Percentiles rank a stretch among this genome's conserved stretches.
Conservation (phyloP, 2,888 invertebrate genomes). For the Caenorhabditis doughertyi region DNA sequence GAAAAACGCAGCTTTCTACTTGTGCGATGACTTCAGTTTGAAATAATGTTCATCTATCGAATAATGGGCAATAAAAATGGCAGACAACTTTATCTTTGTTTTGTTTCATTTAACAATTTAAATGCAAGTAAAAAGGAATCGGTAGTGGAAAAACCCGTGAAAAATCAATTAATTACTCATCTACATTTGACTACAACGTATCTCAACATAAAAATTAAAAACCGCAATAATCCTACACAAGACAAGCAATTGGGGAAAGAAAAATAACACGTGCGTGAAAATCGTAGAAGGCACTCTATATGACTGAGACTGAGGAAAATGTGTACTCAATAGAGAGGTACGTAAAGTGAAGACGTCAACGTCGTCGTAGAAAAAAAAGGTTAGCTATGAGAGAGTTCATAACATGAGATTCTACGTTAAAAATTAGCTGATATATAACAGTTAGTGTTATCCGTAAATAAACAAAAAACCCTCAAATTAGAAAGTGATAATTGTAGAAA, state of each 20-base stretch:
- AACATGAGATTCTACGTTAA: too few relatives aligned
- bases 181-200: conserved; percentile 19
- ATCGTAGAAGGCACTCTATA: conserved; percentile 28
- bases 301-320: conserved; percentile 1
- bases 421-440: too few relatives aligned
- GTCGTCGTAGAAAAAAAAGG: conserved; percentile 34
- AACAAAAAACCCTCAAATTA: conserved; percentile 18
- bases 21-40: too few relatives aligned
- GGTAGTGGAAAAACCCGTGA: conserved; percentile 34
- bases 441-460: conserved; percentile 41
- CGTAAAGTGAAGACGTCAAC: conserved; percentile 32
- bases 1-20: too few relatives aligned
- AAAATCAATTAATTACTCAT: conserved; percentile 27
- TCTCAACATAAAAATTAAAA: neutral
- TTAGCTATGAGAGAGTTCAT: conserved; percentile 27
- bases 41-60: too few relatives aligned
- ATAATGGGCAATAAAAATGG: too few relatives aligned
- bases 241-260: conserved; percentile 32
- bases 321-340: too few relatives aligned
- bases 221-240: conserved; percentile 15
- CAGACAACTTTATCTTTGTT: conserved; percentile 19
- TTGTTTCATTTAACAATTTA: conserved; percentile 32
- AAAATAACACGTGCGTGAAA: conserved; percentile 26
- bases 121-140: conserved; percentile 38
- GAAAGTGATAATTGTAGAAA: conserved; percentile 34